Evolutionary conservation across 2,888 invertebrate genomes (phyloP), one percentile per base, ranked within the genome.

Genomic region (Aplocera efformata): DNA sequence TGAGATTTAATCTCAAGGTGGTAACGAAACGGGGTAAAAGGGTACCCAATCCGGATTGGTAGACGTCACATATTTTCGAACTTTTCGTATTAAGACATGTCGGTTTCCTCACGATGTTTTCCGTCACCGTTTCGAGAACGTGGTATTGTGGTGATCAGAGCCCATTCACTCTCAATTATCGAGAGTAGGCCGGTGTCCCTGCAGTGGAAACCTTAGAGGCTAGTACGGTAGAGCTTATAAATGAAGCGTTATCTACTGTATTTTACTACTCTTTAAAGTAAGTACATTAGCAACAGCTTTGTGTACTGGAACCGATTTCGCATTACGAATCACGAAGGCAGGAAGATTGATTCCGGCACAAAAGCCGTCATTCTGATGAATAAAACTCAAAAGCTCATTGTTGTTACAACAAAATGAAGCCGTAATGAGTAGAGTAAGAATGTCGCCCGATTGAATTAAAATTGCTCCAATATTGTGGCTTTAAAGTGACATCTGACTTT

Each of bases 381-480:
- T 79, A 72, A 76, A 79, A 66, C 62, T 67, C 65, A 52, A 65
- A 64, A 58, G 7, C 56, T 65, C 66, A 80, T 86, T 85, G 82
- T 86, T 82, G 81, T 81, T 77, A 79, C 69, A 80, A 79, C 74
- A 83, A 85, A 85, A 85, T 85, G 78, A 84, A 86, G 84, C 68
- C 77, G 69, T 84, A 86, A 85, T 86, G 83, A 85, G 85, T 72
- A 66, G 74, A 71, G 63, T 60, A 59, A 62, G 65, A 80, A 78
- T 75, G 78, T 77, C 70, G 72, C 65, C 55, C 63, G 72, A 81
- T 83, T 83, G 78, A 86, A 86, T 84, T 81, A 80, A 85, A 85
- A 79, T 80, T 78, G 67, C 77, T 72, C 71, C 71, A 76, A 79
- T 79, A 73, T 72, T 72, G 74, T 71, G 70, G 73, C 73, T 80